phyloP scores from a whole-genome alignment of 2,888 invertebrate species.

The Rhimphoctona megacephalus region DNA sequence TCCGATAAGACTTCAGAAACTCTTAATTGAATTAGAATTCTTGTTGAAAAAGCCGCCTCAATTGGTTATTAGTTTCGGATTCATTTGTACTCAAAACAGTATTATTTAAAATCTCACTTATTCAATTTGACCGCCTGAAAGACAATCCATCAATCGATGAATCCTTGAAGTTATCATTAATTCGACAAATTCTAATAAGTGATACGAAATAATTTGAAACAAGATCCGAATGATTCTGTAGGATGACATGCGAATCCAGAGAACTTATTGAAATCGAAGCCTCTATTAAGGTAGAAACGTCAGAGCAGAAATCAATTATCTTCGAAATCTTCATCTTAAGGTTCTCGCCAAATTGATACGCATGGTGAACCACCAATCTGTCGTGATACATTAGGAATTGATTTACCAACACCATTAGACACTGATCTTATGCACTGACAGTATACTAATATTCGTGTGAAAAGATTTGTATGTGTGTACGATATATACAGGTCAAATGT shows the following conservation, averaged over 20 bases:
- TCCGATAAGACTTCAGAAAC: neutral
- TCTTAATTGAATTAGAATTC: neutral
- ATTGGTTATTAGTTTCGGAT: neutral
- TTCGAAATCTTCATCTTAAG: neutral
- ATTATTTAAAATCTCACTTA: neutral
- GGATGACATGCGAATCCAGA: neutral
- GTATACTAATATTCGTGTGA: neutral
- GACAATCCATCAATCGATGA: neutral
- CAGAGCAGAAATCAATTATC: neutral
- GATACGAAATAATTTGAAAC: neutral
- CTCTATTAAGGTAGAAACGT: neutral
- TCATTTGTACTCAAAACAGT: neutral
- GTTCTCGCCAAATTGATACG: neutral
- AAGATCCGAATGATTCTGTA: neutral
- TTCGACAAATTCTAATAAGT: neutral
- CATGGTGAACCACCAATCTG: neutral
- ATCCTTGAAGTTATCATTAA: neutral
- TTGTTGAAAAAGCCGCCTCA: neutral
- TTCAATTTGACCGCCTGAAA: neutral
- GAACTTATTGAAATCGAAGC: neutral
- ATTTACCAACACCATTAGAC: neutral
- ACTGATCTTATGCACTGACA: neutral
- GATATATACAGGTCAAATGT: neutral
- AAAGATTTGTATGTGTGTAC: neutral
- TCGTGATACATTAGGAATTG: neutral